Evolutionary conservation across 2,888 invertebrate genomes (phyloP).

Genomic region (Aromia moschata): DNA sequence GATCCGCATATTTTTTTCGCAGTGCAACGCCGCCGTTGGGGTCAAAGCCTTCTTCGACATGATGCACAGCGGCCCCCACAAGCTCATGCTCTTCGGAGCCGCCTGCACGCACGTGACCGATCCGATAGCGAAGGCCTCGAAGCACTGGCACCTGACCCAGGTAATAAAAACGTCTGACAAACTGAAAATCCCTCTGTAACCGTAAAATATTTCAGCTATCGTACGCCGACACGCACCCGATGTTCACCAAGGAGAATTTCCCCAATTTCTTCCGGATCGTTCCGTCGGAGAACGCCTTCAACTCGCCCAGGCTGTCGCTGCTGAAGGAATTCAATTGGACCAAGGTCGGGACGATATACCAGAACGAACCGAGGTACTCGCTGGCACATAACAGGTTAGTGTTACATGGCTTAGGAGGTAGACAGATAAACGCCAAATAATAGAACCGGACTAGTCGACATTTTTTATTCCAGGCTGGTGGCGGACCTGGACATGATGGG

Average conservation of each 20-base stretch:
- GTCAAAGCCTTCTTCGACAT: conserved; percentile 96
- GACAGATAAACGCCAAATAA: too few species aligned
- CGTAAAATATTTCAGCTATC: conserved; percentile 84
- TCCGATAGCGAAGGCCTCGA: conserved; percentile 95
- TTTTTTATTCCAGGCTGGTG: conserved; percentile 68
- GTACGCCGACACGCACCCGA: conserved; percentile 97
- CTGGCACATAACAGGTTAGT: conserved; percentile 72
- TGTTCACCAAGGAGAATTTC: conserved; percentile 93
- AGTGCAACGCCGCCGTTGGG: conserved; percentile 95
- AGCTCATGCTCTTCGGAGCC: conserved; percentile 95
- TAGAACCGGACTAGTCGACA: too few species aligned
- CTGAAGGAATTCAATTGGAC: conserved; percentile 97
- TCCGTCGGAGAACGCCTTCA: conserved; percentile 96
- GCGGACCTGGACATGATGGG: conserved; percentile 84
- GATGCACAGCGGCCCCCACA: conserved; percentile 93
- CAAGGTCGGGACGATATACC: conserved; percentile 94
- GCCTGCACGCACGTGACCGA: conserved; percentile 97
- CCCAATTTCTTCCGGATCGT: conserved; percentile 97
- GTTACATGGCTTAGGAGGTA: conserved; percentile 45
- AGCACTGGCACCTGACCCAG: conserved; percentile 97
- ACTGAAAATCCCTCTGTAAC: too few species aligned
- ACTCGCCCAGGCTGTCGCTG: conserved; percentile 87
- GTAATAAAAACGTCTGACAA: too few species aligned
- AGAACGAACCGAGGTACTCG: conserved; percentile 93
- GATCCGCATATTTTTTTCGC: conserved; percentile 52